Percentiles rank a stretch among this genome's conserved stretches.
Conservation (phyloP, 92 coral and sea anemone genomes). For the Epizoanthus rinbou region DNA sequence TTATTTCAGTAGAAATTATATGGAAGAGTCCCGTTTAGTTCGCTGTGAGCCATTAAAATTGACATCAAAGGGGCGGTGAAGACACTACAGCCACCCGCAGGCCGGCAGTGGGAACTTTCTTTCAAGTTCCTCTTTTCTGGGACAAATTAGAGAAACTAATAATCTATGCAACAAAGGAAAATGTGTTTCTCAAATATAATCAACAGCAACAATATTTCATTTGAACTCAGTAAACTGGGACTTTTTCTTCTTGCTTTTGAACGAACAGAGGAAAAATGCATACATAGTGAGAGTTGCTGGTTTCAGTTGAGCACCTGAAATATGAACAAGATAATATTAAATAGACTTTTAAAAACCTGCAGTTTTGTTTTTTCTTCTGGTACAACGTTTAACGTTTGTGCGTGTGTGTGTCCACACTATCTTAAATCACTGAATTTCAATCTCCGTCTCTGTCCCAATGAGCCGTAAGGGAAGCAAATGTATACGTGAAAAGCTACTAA, state of each 20-base stretch:
- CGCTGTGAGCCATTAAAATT: constrained; percentile 4
- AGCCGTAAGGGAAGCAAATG: constrained; percentile 33
- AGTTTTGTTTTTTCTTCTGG: constrained; percentile 32
- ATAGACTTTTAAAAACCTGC: constrained; percentile 28
- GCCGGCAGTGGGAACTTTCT: neutral
- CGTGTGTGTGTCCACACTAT: neutral
- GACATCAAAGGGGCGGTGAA: neutral
- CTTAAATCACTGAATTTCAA: constrained; percentile 9
- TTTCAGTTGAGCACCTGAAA: constrained; percentile 18
- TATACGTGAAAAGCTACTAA: neutral
- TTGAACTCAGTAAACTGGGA: neutral
- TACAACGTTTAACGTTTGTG: neutral
- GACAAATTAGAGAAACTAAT: constrained; percentile 6
- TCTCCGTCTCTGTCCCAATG: neutral
- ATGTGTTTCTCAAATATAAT: constrained; percentile 3
- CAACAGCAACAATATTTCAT: neutral
- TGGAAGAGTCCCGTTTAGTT: neutral
- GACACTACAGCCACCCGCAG: constrained; percentile 29
- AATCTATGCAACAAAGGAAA: constrained; percentile 45
- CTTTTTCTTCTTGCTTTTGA: neutral
- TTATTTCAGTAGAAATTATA: neutral
- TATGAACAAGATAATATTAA: constrained; percentile 8
- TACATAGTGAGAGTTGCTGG: neutral
- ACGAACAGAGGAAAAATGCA: neutral
- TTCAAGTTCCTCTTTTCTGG: neutral